Percentiles rank a stretch among this genome's conserved stretches.
Conservation (phyloP, 2,113 vertebrate genomes). For the Neogale vison region DNA sequence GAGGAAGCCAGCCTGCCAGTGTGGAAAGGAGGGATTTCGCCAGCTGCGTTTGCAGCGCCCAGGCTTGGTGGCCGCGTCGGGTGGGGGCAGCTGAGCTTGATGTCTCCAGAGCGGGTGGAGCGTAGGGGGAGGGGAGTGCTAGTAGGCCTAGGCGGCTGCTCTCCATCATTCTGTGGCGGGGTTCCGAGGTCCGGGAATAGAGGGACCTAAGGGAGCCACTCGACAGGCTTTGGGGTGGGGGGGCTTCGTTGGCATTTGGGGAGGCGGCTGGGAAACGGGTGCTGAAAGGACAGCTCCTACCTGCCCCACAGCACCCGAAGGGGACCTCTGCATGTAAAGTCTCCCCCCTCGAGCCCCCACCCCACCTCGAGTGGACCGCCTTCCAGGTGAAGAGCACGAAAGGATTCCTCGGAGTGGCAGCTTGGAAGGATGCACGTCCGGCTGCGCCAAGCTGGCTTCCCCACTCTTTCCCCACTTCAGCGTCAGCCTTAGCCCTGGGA, state of each 20-base stretch:
- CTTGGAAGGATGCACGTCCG: conserved; percentile 51
- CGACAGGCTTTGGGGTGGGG: neutral
- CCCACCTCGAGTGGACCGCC: neutral
- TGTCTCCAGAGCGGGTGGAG: conserved; percentile 13
- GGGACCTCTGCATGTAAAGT: conserved; percentile 18
- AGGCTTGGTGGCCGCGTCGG: conserved; percentile 43
- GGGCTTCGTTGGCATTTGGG: conserved; percentile 46
- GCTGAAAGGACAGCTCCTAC: conserved; percentile 85
- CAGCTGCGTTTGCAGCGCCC: conserved; percentile 66
- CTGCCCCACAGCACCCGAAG: conserved; percentile 62
- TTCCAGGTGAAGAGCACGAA: conserved; percentile 58
- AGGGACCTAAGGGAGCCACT: neutral
- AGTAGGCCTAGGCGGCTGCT: neutral
- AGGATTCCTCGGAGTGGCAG: conserved; percentile 9
- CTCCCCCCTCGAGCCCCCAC: neutral
- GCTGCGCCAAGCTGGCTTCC: conserved; percentile 56
- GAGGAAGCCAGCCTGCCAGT: conserved; percentile 39
- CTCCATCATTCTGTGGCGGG: neutral
- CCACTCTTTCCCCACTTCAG: conserved; percentile 12
- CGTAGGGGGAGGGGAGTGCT: conserved; percentile 48
- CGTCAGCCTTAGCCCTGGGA: conserved; percentile 4
- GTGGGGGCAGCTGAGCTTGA: conserved; percentile 62
- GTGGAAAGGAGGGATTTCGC: conserved; percentile 60
- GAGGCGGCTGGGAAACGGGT: conserved; percentile 63
- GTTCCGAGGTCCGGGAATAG: neutral